These are phyloP conservation scores for Anabacerthia variegaticeps DNA, from an alignment of 2,797 vertebrate genomes.

Conservation along the genomic window DNA sequence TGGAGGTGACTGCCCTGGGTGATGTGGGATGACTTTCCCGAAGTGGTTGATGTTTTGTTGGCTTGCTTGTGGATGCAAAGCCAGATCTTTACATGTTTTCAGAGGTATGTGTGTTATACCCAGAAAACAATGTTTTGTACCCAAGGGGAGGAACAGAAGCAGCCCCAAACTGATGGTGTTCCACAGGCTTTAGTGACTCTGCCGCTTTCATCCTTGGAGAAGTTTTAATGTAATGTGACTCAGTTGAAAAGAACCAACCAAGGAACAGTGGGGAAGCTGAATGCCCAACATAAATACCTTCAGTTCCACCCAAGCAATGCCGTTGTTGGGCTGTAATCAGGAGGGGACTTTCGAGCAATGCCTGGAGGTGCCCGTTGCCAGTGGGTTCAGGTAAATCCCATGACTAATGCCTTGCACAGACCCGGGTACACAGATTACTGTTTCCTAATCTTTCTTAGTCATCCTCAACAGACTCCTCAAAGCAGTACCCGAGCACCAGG, in stretches of 20 bases:
- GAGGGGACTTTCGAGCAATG: constrained; percentile 27
- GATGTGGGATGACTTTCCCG: not conserved
- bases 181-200: not conserved
- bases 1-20: not conserved
- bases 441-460: constrained; percentile 12
- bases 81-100: not conserved
- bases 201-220: not conserved
- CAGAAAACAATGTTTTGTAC: not conserved
- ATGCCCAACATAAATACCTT: constrained; percentile 21
- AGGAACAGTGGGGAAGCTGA: constrained; percentile 19
- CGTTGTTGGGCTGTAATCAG: constrained; percentile 25
- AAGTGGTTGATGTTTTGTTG: not conserved
- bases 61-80: not conserved
- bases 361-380: not conserved
- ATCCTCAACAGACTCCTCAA: constrained; percentile 6
- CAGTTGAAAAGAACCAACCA: constrained; percentile 39
- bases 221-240: constrained; percentile 13
- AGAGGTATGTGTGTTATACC: rapidly evolving
- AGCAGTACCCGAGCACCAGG: not conserved
- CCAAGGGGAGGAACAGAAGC: not conserved
- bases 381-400: not conserved
- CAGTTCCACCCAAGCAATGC: constrained; percentile 29
- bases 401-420: not conserved
- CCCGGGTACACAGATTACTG: not conserved
- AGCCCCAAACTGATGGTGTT: not conserved